These are phyloP conservation scores for Cyprinodon variegatus DNA, from an alignment of 2,113 vertebrate species.

Conservation along the genomic window DNA sequence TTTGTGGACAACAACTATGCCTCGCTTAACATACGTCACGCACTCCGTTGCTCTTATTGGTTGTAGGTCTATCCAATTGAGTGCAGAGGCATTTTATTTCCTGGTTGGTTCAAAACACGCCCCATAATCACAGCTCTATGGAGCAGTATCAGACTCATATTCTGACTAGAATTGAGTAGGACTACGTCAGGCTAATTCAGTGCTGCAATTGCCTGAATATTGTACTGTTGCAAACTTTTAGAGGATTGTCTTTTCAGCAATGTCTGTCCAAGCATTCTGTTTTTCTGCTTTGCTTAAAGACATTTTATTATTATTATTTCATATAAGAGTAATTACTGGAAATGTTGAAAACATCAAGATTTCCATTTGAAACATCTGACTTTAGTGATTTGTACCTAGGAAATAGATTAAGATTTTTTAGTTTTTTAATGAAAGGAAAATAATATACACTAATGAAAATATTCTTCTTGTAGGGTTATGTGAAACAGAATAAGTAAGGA, in stretches of 20 bases:
- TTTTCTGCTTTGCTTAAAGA: slow-evolving; percentile 9
- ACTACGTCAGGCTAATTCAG: no score
- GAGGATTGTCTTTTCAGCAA: slow-evolving; percentile 65
- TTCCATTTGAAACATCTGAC: background rate
- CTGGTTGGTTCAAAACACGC: no score
- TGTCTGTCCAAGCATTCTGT: slow-evolving; percentile 50
- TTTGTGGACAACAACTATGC: no score
- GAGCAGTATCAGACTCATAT: no score
- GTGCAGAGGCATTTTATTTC: no score
- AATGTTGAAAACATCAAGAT: background rate
- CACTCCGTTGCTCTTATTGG: no score
- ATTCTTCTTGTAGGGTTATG: background rate
- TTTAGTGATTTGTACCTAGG: background rate
- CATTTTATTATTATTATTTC: slow-evolving; percentile 15
- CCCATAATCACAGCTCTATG: no score
- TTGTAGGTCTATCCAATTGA: no score
- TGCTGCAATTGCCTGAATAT: slow-evolving; percentile 60
- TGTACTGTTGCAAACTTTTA: slow-evolving; percentile 51
- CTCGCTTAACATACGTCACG: no score
- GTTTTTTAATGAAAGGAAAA: background rate
- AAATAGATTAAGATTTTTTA: no score
- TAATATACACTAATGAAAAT: background rate
- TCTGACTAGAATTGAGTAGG: no score
- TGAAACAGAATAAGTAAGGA: background rate
- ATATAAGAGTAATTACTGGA: background rate